Evolutionary conservation across 2,888 invertebrate genomes (phyloP).

Genomic region (Leptopilina syphax): DNA sequence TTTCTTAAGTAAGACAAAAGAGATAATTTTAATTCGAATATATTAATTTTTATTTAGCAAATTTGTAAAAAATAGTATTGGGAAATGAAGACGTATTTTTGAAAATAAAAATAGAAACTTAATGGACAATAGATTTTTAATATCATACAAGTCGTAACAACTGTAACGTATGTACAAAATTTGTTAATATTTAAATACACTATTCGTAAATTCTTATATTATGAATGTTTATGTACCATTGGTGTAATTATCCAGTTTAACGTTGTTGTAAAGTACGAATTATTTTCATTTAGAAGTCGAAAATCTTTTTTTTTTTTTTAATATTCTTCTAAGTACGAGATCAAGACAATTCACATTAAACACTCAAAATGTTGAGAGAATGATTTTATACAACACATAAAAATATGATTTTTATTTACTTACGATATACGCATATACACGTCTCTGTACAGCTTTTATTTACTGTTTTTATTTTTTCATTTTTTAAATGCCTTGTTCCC

Average conservation of each 20-base stretch:
- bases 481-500: constrained; percentile 64
- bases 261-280: constrained; percentile 43
- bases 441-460: constrained; percentile 48
- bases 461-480: constrained; percentile 33
- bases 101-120: not conserved
- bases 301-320: constrained; percentile 43
- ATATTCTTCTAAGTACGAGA: constrained; percentile 56
- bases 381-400: constrained; percentile 62
- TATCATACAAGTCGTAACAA: constrained; percentile 59
- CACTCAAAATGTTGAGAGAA: constrained; percentile 55
- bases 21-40: too few species aligned
- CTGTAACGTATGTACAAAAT: constrained; percentile 73
- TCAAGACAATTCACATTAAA: constrained; percentile 59
- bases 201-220: constrained; percentile 22
- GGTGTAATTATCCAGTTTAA: constrained; percentile 11
- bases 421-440: constrained; percentile 51
- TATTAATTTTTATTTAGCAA: not conserved
- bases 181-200: constrained; percentile 70
- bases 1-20: too few species aligned
- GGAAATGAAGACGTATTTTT: not conserved
- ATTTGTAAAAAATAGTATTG: not conserved
- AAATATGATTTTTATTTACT: constrained; percentile 63
- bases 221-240: constrained; percentile 11
- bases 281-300: constrained; percentile 43
- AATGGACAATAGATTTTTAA: constrained; percentile 33